Percentiles rank a stretch among this genome's conserved stretches.
phyloP scores from a whole-genome alignment of 2,113 vertebrate species.

The Ciconia maguari region DNA sequence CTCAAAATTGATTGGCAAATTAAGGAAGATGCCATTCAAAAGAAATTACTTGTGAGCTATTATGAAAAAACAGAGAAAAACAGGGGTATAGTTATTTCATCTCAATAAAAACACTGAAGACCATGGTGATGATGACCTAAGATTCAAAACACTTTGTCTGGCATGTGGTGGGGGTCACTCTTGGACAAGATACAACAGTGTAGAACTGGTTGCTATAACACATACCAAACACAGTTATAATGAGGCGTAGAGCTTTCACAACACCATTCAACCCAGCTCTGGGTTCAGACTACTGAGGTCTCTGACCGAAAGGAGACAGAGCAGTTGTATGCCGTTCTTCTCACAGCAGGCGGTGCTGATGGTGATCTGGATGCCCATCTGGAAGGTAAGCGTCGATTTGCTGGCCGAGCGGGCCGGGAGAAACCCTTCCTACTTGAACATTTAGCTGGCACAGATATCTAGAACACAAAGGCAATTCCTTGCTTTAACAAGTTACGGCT shows the following conservation, averaged over 20 bases:
- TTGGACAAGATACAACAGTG: conserved; percentile 34
- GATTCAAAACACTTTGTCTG: conserved; percentile 41
- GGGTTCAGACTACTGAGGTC: conserved; percentile 78
- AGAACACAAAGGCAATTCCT: conserved; percentile 61
- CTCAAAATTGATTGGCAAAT: conserved; percentile 58
- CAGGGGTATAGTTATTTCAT: conserved; percentile 51
- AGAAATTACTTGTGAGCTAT: conserved; percentile 43
- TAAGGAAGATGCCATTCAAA: conserved; percentile 62
- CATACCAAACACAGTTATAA: conserved; percentile 21
- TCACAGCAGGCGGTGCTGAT: conserved; percentile 73
- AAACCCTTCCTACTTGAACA: conserved; percentile 81
- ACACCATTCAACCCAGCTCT: background rate
- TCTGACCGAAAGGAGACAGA: conserved; percentile 78
- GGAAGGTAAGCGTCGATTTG: conserved; percentile 89
- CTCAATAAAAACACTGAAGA: conserved; percentile 85
- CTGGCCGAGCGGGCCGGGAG: conserved; percentile 87
- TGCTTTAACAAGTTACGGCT: background rate
- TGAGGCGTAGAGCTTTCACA: conserved; percentile 1
- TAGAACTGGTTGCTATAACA: conserved; percentile 33
- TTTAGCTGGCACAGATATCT: conserved; percentile 68
- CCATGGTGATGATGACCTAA: conserved; percentile 69
- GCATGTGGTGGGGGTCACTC: background rate
- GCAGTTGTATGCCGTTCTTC: conserved; percentile 65
- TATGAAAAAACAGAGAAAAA: conserved; percentile 64
- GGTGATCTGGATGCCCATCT: conserved; percentile 88